phyloP scores from a whole-genome alignment of 2,888 invertebrate species.

The Orchestes rusci region DNA sequence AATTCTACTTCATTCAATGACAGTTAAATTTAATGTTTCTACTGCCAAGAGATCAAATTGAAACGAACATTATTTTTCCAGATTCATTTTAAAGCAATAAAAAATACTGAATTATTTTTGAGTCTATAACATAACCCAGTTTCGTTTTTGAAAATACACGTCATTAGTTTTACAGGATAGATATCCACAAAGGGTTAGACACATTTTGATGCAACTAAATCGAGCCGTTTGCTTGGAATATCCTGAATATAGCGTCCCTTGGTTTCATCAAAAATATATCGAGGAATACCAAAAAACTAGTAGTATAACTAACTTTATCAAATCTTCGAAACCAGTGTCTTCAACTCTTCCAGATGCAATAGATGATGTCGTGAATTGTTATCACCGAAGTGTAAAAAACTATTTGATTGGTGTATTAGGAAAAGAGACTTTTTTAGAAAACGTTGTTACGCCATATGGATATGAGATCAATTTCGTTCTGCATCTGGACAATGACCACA shows the following conservation, averaged over 20 bases:
- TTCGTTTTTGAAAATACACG: not conserved
- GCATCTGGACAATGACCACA: slow-evolving; percentile 31
- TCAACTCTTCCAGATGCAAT: slow-evolving; percentile 13
- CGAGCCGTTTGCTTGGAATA: slow-evolving; percentile 57
- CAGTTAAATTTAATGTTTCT: no score
- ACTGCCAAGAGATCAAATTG: no score
- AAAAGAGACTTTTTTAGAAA: slow-evolving; percentile 31
- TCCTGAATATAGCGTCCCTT: slow-evolving; percentile 56
- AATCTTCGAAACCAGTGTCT: not conserved
- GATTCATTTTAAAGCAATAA: no score
- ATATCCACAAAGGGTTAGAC: slow-evolving; percentile 50
- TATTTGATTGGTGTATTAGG: slow-evolving; percentile 34
- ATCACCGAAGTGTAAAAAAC: slow-evolving; percentile 27
- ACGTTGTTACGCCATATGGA: slow-evolving; percentile 43
- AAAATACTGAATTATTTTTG: no score
- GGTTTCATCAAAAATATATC: slow-evolving; percentile 59
- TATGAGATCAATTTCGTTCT: slow-evolving; percentile 44
- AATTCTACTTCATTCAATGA: no score
- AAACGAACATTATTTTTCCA: no score
- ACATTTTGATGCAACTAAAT: slow-evolving; percentile 55
- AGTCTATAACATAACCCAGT: not conserved
- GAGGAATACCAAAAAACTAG: slow-evolving; percentile 46
- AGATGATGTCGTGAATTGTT: slow-evolving; percentile 16
- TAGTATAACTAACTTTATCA: slow-evolving; percentile 29
- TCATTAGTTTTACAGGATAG: slow-evolving; percentile 41